These are phyloP conservation scores for Spisula solida DNA, from an alignment of 2,888 invertebrate species.

Conservation along the genomic window DNA sequence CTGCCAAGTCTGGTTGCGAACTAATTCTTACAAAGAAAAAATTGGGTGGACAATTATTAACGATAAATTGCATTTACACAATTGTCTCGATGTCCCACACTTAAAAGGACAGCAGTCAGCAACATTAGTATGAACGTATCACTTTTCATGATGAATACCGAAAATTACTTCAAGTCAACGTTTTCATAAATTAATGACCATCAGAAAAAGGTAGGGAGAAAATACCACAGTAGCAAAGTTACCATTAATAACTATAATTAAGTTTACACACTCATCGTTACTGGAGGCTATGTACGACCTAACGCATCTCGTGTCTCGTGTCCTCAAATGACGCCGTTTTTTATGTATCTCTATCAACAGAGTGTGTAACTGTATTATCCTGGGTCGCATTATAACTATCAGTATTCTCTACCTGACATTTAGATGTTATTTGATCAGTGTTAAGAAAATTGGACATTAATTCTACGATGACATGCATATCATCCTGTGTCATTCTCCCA, in stretches of 20 bases:
- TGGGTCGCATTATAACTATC: slow-evolving; percentile 5
- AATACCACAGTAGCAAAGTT: slow-evolving; percentile 33
- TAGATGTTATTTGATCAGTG: slow-evolving; percentile 21
- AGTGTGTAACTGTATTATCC: slow-evolving; percentile 15
- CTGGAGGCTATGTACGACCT: slow-evolving; percentile 46
- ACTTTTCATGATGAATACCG: slow-evolving; percentile 20
- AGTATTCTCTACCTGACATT: slow-evolving; percentile 12
- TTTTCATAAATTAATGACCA: slow-evolving; percentile 46
- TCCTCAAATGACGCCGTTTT: slow-evolving; percentile 42
- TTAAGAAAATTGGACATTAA: slow-evolving; percentile 16
- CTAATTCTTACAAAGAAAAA: not conserved
- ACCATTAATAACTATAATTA: slow-evolving; percentile 48
- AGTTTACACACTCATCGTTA: slow-evolving; percentile 33
- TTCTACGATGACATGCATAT: slow-evolving; percentile 20
- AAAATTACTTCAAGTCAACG: slow-evolving; percentile 24
- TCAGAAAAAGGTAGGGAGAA: slow-evolving; percentile 21
- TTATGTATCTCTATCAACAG: slow-evolving; percentile 6
- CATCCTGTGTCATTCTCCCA: not conserved
- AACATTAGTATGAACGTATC: not conserved
- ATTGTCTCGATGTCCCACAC: not conserved
- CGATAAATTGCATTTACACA: slow-evolving; percentile 2
- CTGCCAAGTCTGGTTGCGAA: not conserved
- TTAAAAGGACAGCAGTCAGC: slow-evolving; percentile 18
- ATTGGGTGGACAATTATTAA: not conserved
- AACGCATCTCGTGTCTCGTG: slow-evolving; percentile 30